Evolutionary conservation across 2,888 invertebrate species (phyloP).

Genomic region (Synanthedon vespiformis): DNA sequence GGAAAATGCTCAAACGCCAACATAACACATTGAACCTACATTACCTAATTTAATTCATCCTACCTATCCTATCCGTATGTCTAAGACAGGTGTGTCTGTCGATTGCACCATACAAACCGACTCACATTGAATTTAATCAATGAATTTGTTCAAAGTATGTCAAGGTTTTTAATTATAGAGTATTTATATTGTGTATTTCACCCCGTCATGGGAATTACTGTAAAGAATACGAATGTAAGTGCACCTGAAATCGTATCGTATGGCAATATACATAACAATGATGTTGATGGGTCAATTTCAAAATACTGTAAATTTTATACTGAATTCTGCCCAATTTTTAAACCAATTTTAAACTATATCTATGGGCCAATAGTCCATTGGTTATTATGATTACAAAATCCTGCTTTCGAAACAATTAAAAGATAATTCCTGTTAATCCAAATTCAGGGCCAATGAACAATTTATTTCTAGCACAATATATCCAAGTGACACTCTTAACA

Average conservation of each 20-base stretch:
- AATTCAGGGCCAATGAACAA: conserved; percentile 1
- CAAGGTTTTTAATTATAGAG: conserved; percentile 32
- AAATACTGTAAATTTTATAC: too few relatives aligned
- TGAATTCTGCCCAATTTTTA: too few relatives aligned
- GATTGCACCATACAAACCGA: background rate
- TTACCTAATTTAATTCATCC: too few relatives aligned
- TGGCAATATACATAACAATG: background rate
- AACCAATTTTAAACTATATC: too few relatives aligned
- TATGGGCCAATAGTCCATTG: background rate
- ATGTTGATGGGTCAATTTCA: too few relatives aligned
- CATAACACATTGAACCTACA: too few relatives aligned
- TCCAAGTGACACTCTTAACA: too few relatives aligned
- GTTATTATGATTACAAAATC: background rate
- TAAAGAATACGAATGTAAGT: background rate
- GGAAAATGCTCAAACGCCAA: too few relatives aligned
- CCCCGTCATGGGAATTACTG: conserved; percentile 39
- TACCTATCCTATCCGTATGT: too few relatives aligned
- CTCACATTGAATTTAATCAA: conserved; percentile 16
- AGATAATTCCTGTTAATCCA: conserved; percentile 1
- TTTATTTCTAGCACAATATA: too few relatives aligned
- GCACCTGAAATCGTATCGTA: background rate
- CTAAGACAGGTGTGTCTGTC: background rate
- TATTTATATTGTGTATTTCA: conserved; percentile 7
- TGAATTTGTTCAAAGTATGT: conserved; percentile 33
- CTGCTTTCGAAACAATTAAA: conserved; percentile 1